Evolutionary conservation across 2,888 invertebrate genomes (phyloP).

Genomic region (Pterostichus madidus): DNA sequence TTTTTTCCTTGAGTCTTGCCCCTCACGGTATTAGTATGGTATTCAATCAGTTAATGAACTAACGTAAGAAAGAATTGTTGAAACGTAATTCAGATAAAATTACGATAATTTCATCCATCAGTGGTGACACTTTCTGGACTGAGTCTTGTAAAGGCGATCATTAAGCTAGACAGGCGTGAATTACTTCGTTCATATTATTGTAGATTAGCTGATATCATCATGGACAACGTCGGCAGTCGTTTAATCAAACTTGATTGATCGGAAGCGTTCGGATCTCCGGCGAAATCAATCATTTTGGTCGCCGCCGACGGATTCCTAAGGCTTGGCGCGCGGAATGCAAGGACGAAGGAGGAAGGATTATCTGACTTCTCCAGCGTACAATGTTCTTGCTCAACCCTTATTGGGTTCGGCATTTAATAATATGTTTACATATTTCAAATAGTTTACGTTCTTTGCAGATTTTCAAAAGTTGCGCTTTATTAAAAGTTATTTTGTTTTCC

Average conservation of each 20-base stretch:
- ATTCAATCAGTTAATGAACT: constrained; percentile 10
- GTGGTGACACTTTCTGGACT: constrained; percentile 29
- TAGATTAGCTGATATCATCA: constrained; percentile 59
- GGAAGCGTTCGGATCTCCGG: constrained; percentile 57
- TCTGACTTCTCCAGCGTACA: constrained; percentile 30
- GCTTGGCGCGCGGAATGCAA: constrained; percentile 4
- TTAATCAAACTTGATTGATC: constrained; percentile 66
- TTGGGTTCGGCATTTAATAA: constrained; percentile 33
- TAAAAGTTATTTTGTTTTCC: background rate
- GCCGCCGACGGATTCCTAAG: constrained; percentile 10
- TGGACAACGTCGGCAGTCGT: constrained; percentile 60
- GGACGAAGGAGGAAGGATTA: constrained; percentile 15
- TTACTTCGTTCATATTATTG: constrained; percentile 57
- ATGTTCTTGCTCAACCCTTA: constrained; percentile 3
- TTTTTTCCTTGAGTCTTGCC: no score
- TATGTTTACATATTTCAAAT: constrained; percentile 58
- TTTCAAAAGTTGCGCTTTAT: background rate
- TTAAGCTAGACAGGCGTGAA: constrained; percentile 58
- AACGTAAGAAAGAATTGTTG: constrained; percentile 38
- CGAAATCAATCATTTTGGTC: constrained; percentile 62
- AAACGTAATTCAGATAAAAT: constrained; percentile 41
- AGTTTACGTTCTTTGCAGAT: constrained; percentile 15
- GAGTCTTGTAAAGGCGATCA: constrained; percentile 28
- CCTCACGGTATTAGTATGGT: background rate
- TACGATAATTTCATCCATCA: constrained; percentile 55